These are phyloP conservation scores for Apteryx mantelli DNA, from an alignment of 2,113 vertebrate species.

Conservation along the genomic window DNA sequence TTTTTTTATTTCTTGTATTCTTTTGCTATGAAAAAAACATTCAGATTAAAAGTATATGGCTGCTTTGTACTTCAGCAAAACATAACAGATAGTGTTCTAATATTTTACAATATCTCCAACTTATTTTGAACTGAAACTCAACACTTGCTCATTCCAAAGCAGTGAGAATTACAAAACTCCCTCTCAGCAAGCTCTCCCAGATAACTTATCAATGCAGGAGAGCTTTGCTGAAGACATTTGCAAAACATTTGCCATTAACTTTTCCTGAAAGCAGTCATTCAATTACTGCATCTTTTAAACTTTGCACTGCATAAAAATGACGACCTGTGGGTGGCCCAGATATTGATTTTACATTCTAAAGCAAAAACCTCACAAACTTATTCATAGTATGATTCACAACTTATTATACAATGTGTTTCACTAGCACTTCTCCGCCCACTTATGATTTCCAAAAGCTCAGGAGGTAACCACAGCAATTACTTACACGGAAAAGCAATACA, in stretches of 20 bases:
- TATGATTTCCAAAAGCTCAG: slow-evolving; percentile 13
- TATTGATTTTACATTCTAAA: not conserved
- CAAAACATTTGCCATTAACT: not conserved
- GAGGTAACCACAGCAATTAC: slow-evolving; percentile 30
- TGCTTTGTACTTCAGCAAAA: not conserved
- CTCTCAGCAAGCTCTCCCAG: not conserved
- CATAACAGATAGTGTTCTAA: not conserved
- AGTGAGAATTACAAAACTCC: not conserved
- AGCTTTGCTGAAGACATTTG: not conserved
- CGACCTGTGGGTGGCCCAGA: slow-evolving; percentile 10
- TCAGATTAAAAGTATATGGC: not conserved
- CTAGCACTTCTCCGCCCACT: slow-evolving; percentile 22
- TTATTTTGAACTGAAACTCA: not conserved
- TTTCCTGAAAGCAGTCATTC: not conserved
- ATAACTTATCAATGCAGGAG: not conserved
- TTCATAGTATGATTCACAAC: slow-evolving; percentile 25
- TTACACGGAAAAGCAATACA: not conserved
- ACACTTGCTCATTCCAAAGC: not conserved
- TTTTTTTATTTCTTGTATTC: not conserved
- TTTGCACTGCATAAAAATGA: not conserved
- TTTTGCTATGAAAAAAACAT: not conserved
- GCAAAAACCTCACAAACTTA: not conserved
- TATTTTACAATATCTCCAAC: not conserved
- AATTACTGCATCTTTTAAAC: not conserved
- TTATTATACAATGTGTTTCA: slow-evolving; percentile 1